Conservation (phyloP, 2,113 vertebrate species). For the Oncorhynchus mykiss region DNA sequence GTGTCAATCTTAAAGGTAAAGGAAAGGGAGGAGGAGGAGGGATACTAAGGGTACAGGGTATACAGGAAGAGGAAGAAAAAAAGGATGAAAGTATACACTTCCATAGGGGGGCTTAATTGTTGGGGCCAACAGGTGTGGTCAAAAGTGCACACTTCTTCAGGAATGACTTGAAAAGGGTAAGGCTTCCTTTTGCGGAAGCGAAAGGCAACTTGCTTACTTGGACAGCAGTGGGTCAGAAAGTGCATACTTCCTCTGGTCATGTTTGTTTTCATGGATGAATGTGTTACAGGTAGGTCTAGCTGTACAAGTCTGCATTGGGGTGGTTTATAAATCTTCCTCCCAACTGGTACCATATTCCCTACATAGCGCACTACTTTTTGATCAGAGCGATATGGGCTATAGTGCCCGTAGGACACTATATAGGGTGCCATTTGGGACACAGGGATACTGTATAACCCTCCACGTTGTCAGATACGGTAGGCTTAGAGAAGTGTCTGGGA, state of each 20-base stretch:
- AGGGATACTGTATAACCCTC: no score
- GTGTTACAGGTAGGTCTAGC: neutral
- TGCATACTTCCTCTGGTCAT: neutral
- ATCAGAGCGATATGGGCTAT: no score
- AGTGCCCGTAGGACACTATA: no score
- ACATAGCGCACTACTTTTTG: no score
- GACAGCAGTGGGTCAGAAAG: neutral
- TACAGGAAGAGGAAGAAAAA: slow-evolving; percentile 53
- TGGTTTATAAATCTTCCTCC: no score
- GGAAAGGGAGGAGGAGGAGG: slow-evolving; percentile 50
- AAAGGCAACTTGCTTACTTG: neutral
- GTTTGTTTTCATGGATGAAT: neutral
- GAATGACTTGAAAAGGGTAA: no score
- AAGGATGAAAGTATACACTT: slow-evolving; percentile 48
- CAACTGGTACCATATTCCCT: no score
- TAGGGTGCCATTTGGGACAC: no score
- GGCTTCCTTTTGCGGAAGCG: no score
- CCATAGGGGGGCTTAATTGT: slow-evolving; percentile 44
- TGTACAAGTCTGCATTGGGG: no score
- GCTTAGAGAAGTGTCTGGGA: neutral
- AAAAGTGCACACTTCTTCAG: neutral
- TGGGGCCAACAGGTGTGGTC: slow-evolving; percentile 10
- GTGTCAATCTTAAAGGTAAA: slow-evolving; percentile 69
- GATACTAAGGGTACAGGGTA: slow-evolving; percentile 51
- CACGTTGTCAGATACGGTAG: no score